phyloP scores from a whole-genome alignment of 35 echinoderm and acorn worm genomes.

The Apostichopus californicus region DNA sequence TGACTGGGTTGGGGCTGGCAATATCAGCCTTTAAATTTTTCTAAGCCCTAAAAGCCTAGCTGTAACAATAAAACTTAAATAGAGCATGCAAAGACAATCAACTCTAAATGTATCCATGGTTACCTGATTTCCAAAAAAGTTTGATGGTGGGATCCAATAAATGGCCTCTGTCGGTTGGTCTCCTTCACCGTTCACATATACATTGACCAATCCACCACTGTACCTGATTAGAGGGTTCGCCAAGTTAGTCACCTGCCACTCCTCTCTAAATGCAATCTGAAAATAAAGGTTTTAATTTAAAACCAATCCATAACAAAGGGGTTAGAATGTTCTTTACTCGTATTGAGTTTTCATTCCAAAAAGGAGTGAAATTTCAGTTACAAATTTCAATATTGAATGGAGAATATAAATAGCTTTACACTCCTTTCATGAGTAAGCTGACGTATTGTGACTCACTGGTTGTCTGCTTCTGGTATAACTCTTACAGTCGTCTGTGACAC shows the following conservation, averaged over 20 bases:
- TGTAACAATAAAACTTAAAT: too few species aligned
- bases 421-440: too few species aligned
- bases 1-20: too few species aligned
- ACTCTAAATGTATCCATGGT: not conserved
- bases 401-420: too few species aligned
- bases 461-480: constrained; percentile 56
- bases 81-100: too few species aligned
- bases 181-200: constrained; percentile 73
- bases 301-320: too few species aligned
- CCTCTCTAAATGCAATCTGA: constrained; percentile 62
- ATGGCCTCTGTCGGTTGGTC: constrained; percentile 64
- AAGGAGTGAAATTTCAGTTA: too few species aligned
- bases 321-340: too few species aligned
- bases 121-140: constrained; percentile 78
- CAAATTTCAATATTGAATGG: too few species aligned
- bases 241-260: constrained; percentile 82
- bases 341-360: too few species aligned
- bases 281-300: not conserved
- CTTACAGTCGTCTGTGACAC: constrained; percentile 74
- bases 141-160: constrained; percentile 76
- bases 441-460: not conserved
- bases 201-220: constrained; percentile 55
- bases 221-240: constrained; percentile 39
- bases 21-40: too few species aligned
- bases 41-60: too few species aligned